phyloP scores from a whole-genome alignment of 2,888 invertebrate genomes.

The Diaphora mendica region DNA sequence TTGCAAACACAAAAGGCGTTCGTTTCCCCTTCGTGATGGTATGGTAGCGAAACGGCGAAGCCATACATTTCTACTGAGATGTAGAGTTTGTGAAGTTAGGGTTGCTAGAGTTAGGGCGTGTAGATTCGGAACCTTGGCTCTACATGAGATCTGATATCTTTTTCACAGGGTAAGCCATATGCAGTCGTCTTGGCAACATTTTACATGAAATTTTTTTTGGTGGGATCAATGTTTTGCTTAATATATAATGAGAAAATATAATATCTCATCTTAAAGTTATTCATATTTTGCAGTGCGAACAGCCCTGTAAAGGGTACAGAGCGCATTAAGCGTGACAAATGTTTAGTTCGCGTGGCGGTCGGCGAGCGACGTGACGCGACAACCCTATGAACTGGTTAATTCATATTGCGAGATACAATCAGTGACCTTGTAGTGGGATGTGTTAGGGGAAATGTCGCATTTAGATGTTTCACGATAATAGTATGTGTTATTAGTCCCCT shows the following conservation, averaged over 20 bases:
- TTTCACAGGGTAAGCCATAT: no score
- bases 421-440: slow-evolving; percentile 31
- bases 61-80: no score
- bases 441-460: slow-evolving; percentile 10
- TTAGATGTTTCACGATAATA: slow-evolving; percentile 7
- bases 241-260: neutral
- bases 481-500: neutral
- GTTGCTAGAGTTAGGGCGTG: no score
- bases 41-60: no score
- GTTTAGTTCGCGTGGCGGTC: slow-evolving; percentile 42
- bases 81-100: no score
- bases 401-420: slow-evolving; percentile 16
- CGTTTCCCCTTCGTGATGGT: no score
- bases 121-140: no score
- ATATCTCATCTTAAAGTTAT: neutral
- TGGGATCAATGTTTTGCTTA: neutral
- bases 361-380: slow-evolving; percentile 17
- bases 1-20: no score
- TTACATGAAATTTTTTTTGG: no score
- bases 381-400: slow-evolving; percentile 21
- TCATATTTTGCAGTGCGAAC: slow-evolving; percentile 4
- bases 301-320: slow-evolving; percentile 40
- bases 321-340: slow-evolving; percentile 51
- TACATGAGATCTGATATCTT: no score
- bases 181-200: no score